Conservation (phyloP, 2,888 invertebrate genomes). For the Hedya salicella region DNA sequence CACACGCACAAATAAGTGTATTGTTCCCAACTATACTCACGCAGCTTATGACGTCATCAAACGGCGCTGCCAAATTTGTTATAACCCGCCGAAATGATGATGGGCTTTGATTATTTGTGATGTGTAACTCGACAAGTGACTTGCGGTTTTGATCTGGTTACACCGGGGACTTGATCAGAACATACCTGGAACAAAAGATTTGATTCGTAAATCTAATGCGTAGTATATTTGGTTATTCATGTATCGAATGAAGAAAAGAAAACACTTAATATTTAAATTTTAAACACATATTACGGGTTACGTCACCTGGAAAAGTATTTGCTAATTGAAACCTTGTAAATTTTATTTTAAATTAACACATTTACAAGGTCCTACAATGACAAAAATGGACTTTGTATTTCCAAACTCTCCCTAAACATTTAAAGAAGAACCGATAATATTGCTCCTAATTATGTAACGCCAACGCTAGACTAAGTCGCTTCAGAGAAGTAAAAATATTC, state of each 20-base stretch:
- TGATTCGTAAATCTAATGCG: conserved; percentile 22
- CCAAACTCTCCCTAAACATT: no score
- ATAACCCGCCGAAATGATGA: conserved; percentile 44
- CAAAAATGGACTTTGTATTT: no score
- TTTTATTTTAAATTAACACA: background rate
- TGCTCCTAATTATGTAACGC: background rate
- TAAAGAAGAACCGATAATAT: no score
- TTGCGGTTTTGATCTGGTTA: conserved; percentile 46
- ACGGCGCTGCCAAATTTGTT: conserved; percentile 46
- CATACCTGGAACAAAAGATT: conserved; percentile 60
- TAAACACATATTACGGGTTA: background rate
- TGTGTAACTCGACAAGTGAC: conserved; percentile 34
- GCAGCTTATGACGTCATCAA: conserved; percentile 54
- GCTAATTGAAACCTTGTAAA: background rate
- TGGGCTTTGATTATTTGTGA: conserved; percentile 33
- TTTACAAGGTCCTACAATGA: background rate
- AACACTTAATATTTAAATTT: no score
- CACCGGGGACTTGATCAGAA: conserved; percentile 43
- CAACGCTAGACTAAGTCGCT: background rate
- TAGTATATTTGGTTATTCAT: background rate
- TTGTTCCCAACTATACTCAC: conserved; percentile 60
- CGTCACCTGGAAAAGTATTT: background rate
- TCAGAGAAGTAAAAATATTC: background rate
- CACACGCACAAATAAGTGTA: conserved; percentile 51
- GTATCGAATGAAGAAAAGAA: background rate